These are phyloP conservation scores for Drosophila tropicalis DNA, from an alignment of 1,140 invertebrate genomes.

Conservation along the genomic window DNA sequence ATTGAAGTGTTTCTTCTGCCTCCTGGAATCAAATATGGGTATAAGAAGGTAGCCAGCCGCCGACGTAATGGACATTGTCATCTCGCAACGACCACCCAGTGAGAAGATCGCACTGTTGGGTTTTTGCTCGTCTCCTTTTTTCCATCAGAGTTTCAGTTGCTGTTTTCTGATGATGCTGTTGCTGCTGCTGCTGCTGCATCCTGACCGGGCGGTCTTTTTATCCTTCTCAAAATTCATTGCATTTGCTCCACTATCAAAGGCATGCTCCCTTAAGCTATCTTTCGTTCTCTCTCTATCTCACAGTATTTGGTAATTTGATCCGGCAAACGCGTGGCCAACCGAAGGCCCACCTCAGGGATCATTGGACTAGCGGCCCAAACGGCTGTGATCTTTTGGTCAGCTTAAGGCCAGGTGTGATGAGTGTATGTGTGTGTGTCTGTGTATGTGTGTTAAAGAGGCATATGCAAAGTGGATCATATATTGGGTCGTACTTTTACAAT, in stretches of 20 bases:
- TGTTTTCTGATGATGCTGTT: background rate
- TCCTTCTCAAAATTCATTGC: slow-evolving; percentile 28
- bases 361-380: slow-evolving; percentile 47
- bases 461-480: slow-evolving; percentile 71
- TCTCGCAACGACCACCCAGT: slow-evolving; percentile 54
- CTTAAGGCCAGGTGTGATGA: slow-evolving; percentile 69
- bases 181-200: slow-evolving; percentile 45
- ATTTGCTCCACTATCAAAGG: slow-evolving; percentile 40
- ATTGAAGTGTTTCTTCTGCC: slow-evolving; percentile 71
- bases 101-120: slow-evolving; percentile 35
- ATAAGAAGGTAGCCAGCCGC: slow-evolving; percentile 31
- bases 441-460: slow-evolving; percentile 7
- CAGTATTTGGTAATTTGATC: slow-evolving; percentile 48
- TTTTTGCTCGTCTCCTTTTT: background rate
- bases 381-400: slow-evolving; percentile 72
- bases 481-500: slow-evolving; percentile 21
- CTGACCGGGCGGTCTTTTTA: slow-evolving; percentile 40
- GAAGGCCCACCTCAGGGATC: slow-evolving; percentile 25
- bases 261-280: background rate
- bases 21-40: slow-evolving; percentile 28
- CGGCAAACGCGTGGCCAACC: slow-evolving; percentile 63
- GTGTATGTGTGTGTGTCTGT: slow-evolving; percentile 41
- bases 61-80: slow-evolving; percentile 44
- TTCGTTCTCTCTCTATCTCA: slow-evolving; percentile 4
- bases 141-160: too few relatives aligned